Evolutionary conservation across 2,888 invertebrate genomes (phyloP).

Genomic region (Drosophila rubida): DNA sequence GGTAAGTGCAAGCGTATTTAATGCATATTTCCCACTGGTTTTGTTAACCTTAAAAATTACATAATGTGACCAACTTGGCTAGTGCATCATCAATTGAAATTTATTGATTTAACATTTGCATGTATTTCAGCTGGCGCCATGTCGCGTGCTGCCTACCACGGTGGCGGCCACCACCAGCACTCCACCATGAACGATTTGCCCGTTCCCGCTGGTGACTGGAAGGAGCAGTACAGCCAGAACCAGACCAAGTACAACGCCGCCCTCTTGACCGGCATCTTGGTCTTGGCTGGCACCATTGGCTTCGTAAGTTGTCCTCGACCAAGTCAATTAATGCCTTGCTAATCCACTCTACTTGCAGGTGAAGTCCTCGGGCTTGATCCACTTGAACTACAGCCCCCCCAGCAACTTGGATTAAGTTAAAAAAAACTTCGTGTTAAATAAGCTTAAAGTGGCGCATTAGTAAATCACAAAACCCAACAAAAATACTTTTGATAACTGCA

Average conservation of each 20-base stretch:
- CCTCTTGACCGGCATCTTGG: constrained; percentile 87
- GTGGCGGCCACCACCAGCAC: constrained; percentile 69
- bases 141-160: constrained; percentile 83
- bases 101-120: constrained; percentile 4
- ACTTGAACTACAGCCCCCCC: constrained; percentile 88
- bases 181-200: constrained; percentile 91
- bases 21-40: not conserved
- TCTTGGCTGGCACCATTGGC: constrained; percentile 83
- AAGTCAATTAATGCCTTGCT: not conserved
- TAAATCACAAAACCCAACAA: constrained; percentile 60
- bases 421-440: constrained; percentile 61
- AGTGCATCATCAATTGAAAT: constrained; percentile 12
- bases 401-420: constrained; percentile 86
- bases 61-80: constrained; percentile 66
- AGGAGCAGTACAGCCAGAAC: constrained; percentile 88
- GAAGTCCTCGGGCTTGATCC: constrained; percentile 87
- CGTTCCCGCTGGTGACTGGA: constrained; percentile 91
- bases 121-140: constrained; percentile 74
- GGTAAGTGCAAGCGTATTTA: constrained; percentile 64
- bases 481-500: constrained; percentile 25
- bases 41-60: constrained; percentile 82
- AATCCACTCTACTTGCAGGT: constrained; percentile 85
- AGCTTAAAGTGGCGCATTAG: constrained; percentile 66
- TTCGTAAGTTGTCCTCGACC: constrained; percentile 69
- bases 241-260: constrained; percentile 90